phyloP scores from a whole-genome alignment of 2,888 invertebrate genomes.

The Orchestes rusci region DNA sequence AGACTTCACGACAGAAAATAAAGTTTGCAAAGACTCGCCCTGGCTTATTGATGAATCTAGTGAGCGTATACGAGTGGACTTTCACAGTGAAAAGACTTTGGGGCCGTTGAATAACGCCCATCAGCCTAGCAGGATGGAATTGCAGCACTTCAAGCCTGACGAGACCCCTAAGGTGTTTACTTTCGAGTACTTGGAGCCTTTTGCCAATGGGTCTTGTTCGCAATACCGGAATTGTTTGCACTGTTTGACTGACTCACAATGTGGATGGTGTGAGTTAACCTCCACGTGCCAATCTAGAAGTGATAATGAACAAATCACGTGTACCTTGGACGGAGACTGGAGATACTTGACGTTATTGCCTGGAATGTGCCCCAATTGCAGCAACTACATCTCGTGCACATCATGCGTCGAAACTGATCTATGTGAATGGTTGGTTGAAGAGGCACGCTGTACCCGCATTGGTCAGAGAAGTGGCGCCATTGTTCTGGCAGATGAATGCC shows the following conservation, averaged over 20 bases:
- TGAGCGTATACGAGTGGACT: conserved; percentile 42
- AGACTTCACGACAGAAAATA: conserved; percentile 61
- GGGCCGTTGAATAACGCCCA: conserved; percentile 48
- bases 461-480: conserved; percentile 62
- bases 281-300: conserved; percentile 61
- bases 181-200: conserved; percentile 84
- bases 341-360: conserved; percentile 76
- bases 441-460: conserved; percentile 75
- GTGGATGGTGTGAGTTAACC: conserved; percentile 87
- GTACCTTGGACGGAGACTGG: conserved; percentile 56
- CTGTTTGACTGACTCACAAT: conserved; percentile 80
- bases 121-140: conserved; percentile 74
- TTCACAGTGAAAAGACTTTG: conserved; percentile 43
- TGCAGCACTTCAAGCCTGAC: conserved; percentile 61
- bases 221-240: conserved; percentile 77
- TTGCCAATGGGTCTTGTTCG: conserved; percentile 69
- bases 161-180: conserved; percentile 73
- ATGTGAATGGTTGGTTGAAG: conserved; percentile 90
- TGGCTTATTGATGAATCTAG: conserved; percentile 29
- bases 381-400: conserved; percentile 82
- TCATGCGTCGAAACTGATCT: conserved; percentile 66
- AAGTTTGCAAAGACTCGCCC: conserved; percentile 54
- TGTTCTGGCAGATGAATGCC: conserved; percentile 60
- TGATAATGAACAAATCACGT: conserved; percentile 59
- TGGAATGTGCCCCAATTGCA: conserved; percentile 78